Conservation (phyloP, 2,797 vertebrate species). For the Lepus townsendii region DNA sequence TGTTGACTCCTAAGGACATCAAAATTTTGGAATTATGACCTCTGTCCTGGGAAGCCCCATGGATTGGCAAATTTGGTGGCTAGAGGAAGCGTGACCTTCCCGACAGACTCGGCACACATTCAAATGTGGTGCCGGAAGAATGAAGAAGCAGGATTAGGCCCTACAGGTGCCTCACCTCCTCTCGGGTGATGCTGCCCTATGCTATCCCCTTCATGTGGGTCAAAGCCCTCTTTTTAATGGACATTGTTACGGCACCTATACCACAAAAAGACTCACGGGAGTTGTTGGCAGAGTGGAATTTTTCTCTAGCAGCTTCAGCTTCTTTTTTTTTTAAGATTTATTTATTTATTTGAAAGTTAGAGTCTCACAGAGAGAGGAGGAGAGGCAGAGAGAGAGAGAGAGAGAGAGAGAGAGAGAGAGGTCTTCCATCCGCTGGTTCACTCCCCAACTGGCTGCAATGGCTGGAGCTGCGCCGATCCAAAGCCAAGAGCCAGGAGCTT, state of each 20-base stretch:
- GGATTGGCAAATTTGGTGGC: neutral
- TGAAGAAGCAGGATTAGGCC: neutral
- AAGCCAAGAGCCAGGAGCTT: too few relatives aligned
- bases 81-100: neutral
- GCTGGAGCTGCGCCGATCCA: too few relatives aligned
- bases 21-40: neutral
- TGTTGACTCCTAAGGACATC: neutral
- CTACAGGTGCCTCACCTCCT: neutral
- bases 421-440: too few relatives aligned
- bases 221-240: neutral
- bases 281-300: conserved; percentile 13
- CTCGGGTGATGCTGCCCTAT: neutral
- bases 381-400: too few relatives aligned
- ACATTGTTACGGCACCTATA: neutral
- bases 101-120: neutral
- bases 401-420: too few relatives aligned
- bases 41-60: neutral
- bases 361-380: too few relatives aligned
- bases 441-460: too few relatives aligned
- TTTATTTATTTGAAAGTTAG: too few relatives aligned
- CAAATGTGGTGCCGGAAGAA: neutral
- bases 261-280: neutral
- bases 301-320: neutral
- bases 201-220: neutral
- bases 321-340: neutral